Evolutionary conservation across 2,113 vertebrate species (phyloP).

Genomic region (Chaenocephalus aceratus): DNA sequence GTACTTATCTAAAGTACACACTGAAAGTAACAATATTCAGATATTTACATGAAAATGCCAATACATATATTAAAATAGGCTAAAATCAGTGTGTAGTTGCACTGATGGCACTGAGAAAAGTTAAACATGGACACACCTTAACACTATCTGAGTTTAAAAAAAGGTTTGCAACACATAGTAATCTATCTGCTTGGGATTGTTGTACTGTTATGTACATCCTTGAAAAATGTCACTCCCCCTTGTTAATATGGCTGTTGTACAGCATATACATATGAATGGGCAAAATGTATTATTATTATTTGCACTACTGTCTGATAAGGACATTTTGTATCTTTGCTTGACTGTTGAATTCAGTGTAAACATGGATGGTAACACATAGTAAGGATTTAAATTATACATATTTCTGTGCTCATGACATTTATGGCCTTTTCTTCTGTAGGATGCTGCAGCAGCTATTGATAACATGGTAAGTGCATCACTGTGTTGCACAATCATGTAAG

Average conservation of each 20-base stretch:
- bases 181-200: neutral
- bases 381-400: neutral
- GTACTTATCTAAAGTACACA: neutral
- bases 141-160: neutral
- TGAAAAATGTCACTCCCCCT: neutral
- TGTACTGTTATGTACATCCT: neutral
- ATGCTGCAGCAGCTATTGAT: constrained; percentile 96
- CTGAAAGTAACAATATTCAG: neutral
- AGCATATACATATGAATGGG: neutral
- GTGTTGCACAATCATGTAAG: neutral
- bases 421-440: constrained; percentile 76
- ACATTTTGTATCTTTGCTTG: neutral
- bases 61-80: neutral
- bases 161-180: neutral
- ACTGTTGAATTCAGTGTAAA: neutral
- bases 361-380: neutral
- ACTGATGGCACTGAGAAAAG: neutral
- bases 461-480: constrained; percentile 89
- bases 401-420: neutral
- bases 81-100: neutral
- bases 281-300: neutral
- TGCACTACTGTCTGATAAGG: neutral
- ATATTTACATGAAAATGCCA: neutral
- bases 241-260: neutral
- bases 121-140: neutral